Conservation (phyloP, 2,113 vertebrate genomes). For the Platichthys flesus region DNA sequence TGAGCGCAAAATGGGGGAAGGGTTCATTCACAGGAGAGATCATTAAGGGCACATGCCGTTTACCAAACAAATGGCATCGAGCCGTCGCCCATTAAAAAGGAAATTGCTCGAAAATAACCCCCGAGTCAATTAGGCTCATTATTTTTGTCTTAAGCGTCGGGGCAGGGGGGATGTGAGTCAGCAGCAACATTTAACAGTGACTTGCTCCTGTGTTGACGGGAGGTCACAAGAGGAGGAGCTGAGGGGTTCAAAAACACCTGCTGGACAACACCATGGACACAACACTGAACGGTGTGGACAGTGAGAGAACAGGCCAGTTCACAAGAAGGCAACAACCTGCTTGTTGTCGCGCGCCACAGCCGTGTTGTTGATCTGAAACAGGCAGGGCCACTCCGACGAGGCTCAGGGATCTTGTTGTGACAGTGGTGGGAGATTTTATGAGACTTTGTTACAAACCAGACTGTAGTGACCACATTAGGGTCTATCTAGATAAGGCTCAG, state of each 20-base stretch:
- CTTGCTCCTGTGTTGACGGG: constrained; percentile 44
- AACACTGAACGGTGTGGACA: constrained; percentile 17
- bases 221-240: constrained; percentile 35
- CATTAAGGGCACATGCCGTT: constrained; percentile 71
- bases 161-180: constrained; percentile 25
- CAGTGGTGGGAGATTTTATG: constrained; percentile 20
- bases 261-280: constrained; percentile 40
- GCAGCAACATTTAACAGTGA: constrained; percentile 48
- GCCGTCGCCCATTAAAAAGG: constrained; percentile 70
- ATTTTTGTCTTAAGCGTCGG: constrained; percentile 60
- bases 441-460: constrained; percentile 54
- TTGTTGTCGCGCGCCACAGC: not conserved
- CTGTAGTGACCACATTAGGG: constrained; percentile 44
- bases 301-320: constrained; percentile 13
- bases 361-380: constrained; percentile 32
- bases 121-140: constrained; percentile 73
- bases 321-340: constrained; percentile 14
- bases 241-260: constrained; percentile 62
- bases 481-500: constrained; percentile 38
- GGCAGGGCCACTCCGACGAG: constrained; percentile 36
- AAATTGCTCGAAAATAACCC: constrained; percentile 79
- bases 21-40: constrained; percentile 44
- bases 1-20: constrained; percentile 28
- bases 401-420: constrained; percentile 31
- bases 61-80: constrained; percentile 76